Percentiles rank a stretch among this genome's conserved stretches.
phyloP scores from a whole-genome alignment of 2,113 vertebrate genomes.

The Lontra canadensis region DNA sequence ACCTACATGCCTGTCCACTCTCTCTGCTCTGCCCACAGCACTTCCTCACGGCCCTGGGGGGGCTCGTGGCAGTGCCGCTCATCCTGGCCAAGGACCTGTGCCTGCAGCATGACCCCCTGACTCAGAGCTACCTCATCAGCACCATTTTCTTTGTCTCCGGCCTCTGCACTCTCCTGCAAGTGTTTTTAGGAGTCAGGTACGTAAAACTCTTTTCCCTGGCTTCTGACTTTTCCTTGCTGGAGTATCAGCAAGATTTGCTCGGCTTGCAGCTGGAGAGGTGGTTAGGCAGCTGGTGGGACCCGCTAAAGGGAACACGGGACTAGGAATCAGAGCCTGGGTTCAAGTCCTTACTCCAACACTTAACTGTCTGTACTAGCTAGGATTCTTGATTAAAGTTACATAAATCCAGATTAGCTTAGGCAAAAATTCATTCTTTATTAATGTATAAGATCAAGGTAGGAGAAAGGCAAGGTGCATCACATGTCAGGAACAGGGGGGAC shows the following conservation, averaged over 20 bases:
- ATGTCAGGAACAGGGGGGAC: neutral
- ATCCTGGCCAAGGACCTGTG: constrained; percentile 94
- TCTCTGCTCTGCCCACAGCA: constrained; percentile 87
- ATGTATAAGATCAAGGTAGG: neutral
- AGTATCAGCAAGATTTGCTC: neutral
- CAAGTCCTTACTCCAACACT: neutral
- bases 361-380: neutral
- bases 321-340: neutral
- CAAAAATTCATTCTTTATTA: neutral
- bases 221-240: neutral
- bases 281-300: neutral
- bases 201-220: neutral
- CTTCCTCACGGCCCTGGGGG: constrained; percentile 95
- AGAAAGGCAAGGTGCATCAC: neutral
- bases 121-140: constrained; percentile 96
- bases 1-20: neutral
- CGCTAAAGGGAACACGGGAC: neutral
- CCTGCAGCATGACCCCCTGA: constrained; percentile 93
- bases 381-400: neutral
- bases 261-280: neutral
- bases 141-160: constrained; percentile 98
- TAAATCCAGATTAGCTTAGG: neutral
- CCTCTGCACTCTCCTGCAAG: constrained; percentile 95
- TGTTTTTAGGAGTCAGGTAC: constrained; percentile 95
- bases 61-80: constrained; percentile 92